phyloP scores from a whole-genome alignment of 2,797 vertebrate genomes.

The Pachyuromys duprasi region DNA sequence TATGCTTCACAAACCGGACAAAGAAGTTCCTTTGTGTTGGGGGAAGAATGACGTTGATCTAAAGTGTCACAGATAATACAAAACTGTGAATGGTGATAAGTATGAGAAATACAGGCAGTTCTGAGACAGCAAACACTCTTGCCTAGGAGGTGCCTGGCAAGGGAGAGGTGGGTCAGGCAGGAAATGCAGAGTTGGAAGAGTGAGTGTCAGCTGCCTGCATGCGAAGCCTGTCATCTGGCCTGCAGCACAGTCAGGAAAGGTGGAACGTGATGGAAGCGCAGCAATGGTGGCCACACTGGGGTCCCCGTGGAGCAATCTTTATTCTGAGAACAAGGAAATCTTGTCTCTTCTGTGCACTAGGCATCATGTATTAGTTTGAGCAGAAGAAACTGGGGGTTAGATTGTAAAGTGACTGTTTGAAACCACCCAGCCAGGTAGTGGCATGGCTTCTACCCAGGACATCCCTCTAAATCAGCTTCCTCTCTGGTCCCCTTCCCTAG shows the following conservation, averaged over 20 bases:
- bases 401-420: not conserved
- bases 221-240: not conserved
- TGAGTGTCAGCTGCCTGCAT: too few species aligned
- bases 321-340: too few species aligned
- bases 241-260: too few species aligned
- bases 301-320: not conserved
- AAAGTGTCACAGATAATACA: not conserved
- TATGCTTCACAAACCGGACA: not conserved
- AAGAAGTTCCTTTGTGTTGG: not conserved
- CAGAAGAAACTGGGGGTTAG: not conserved
- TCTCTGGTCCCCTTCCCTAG: constrained; percentile 69
- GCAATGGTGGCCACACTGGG: not conserved
- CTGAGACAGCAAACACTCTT: not conserved
- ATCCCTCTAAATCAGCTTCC: not conserved
- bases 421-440: not conserved
- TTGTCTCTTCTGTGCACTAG: not conserved
- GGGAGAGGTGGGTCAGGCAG: not conserved
- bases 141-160: too few species aligned
- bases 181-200: not conserved
- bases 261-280: not conserved
- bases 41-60: not conserved
- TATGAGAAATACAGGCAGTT: not conserved
- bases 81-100: accelerated
- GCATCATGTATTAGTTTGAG: not conserved
- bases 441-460: not conserved